Base-by-base conservation (phyloP, 2,113 vertebrate species). In the Picathartes gymnocephalus region DNA sequence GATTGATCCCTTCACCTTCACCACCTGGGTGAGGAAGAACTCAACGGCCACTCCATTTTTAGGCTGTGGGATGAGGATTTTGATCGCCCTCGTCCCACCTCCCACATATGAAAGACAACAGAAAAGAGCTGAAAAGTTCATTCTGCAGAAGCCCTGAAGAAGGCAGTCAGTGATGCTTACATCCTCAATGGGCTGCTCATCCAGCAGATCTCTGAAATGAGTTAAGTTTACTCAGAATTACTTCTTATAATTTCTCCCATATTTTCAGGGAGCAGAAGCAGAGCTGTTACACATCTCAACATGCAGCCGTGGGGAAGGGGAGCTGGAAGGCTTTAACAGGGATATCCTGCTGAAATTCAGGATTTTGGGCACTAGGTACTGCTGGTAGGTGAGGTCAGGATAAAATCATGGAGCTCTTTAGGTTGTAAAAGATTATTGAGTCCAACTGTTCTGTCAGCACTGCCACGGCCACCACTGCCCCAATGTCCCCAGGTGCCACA, bases 231-330 rank as follows among this genome's bases (percentile, higher is more conserved):
- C 37, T 14, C 68, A 69, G 31, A 66, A 87, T 50, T 33, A 68
- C 53, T 61, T 77, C 19, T 60, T n/a, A 2, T 6, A 0, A 0
- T 33, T 58, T 56, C 21, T 47, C 15, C 40, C 24, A 35, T 33
- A 9, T 47, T 47, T 68, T 48, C 45, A 65, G 57, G 39, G 53
- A 79, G 61, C 27, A 58, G 64, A 62, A 58, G 28, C 4, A 64
- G 48, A 69, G 61, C 37, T 57, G 79, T 15, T 13, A 7, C 58
- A 53, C 24, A 50, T 28, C 22, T 2, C 11, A 64, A 4, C 0
- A 2, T 4, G 15, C 5, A 10, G 20, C 7, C 0, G 1, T 14
- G 15, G 42, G n/a, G 15, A 88, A 40, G 28, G 39, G 22, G 31
- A 68, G 19, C 65, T 15, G 8, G 20, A 42, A 31, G 37, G 30